phyloP scores from a whole-genome alignment of 2,113 vertebrate species.

The Passer montanus region DNA sequence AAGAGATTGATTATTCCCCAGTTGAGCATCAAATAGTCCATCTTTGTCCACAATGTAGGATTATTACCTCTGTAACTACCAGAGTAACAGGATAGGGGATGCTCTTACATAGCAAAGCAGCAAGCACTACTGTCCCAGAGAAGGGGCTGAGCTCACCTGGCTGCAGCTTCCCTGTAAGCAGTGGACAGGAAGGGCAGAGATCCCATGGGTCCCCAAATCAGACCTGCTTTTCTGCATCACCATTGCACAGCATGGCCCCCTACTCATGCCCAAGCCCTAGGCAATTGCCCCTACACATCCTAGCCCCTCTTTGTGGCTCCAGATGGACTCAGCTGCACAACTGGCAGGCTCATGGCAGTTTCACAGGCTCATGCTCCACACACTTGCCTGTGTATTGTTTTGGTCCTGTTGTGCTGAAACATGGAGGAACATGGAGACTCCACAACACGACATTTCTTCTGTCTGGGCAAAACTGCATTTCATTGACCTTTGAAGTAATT shows the following conservation, averaged over 20 bases:
- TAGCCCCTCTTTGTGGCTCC: not conserved
- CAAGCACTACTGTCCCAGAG: not conserved
- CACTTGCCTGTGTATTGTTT: not conserved
- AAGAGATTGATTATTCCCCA: not conserved
- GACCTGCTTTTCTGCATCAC: not conserved
- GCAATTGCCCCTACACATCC: rapidly evolving
- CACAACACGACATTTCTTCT: not conserved
- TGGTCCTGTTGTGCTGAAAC: not conserved
- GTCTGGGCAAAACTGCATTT: not conserved
- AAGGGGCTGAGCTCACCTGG: not conserved
- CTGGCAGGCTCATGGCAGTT: rapidly evolving
- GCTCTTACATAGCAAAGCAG: not conserved
- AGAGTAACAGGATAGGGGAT: not conserved
- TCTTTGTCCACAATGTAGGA: not conserved
- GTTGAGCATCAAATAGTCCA: not conserved
- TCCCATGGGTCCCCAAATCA: not conserved
- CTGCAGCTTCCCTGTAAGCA: not conserved
- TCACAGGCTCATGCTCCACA: not conserved
- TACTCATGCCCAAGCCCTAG: rapidly evolving
- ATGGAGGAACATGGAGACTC: not conserved
- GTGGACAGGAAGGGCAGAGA: not conserved
- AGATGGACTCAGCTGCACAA: not conserved
- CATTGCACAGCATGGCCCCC: rapidly evolving
- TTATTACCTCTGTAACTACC: not conserved
- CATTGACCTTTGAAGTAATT: not conserved